Evolutionary conservation across 2,797 vertebrate genomes (phyloP), one percentile per base, ranked within the genome.

Genomic region (Rhinoraja longicauda): DNA sequence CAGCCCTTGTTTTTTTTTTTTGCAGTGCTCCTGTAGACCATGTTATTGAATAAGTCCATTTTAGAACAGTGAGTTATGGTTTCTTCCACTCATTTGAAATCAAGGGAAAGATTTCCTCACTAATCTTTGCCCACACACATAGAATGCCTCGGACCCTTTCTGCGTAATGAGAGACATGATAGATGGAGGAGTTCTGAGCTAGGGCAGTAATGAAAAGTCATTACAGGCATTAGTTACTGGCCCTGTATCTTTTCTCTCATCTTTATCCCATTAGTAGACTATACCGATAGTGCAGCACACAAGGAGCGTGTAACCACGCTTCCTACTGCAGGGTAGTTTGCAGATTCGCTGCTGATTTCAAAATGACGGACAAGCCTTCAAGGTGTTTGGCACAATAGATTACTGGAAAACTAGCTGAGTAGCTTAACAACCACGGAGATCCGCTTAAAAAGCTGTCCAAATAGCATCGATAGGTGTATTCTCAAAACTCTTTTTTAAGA

Each of bases 221-320:
- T 57, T 82, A 57, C 53, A 26, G 88, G 84, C 62, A 19, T 32
- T 32, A 36, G 62, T 67, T 88, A n/a, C 62, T 67, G 6, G n/a
- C 64, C 62, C 59, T 78, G 32, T 67, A 17, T 36, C 62, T 67
- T 67, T 64, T 88, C 84, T 24, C 62, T 88, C 59, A 67, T 88
- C 84, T 88, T 67, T 88, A 36, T 32, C 84, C n/a, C 64, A 88
- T 88, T 88, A 88, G 84, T 32, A 36, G 67, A 84, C n/a, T 10
- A 17, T 67, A 9, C 76, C 36, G n/a, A 17, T 77, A 77, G n/a
- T 77, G 13, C 32, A 36, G 2, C n/a, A 36, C 32, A 6, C 76
- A 77, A 3, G 4, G 17, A 77, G 17, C 12, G 6, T 36, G 84
- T 88, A 36, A 88, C 84, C 29, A 67, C 1, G 32, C 32, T 78